Conservation (phyloP, 2,888 invertebrate genomes). For the Dysmachus trigonus region DNA sequence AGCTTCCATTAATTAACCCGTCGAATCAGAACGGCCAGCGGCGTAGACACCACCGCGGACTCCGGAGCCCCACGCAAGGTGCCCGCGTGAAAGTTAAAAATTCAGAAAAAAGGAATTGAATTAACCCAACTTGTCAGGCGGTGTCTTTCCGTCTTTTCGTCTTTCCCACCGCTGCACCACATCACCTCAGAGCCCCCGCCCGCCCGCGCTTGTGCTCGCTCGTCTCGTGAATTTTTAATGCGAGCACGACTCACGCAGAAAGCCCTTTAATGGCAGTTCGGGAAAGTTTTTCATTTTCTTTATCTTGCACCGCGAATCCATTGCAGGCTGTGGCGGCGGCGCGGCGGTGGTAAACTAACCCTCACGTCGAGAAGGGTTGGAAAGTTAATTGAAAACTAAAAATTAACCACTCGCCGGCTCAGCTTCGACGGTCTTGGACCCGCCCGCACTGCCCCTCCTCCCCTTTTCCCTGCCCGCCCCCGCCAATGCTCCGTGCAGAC, state of each 20-base stretch:
- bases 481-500: background rate
- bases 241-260: constrained; percentile 20
- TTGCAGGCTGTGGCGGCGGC: too few relatives aligned
- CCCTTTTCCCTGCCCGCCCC: too few relatives aligned
- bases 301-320: constrained; percentile 19
- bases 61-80: background rate
- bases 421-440: background rate
- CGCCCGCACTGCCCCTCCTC: background rate
- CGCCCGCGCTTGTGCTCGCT: background rate
- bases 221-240: constrained; percentile 31
- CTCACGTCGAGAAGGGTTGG: background rate
- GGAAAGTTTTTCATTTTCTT: constrained; percentile 34
- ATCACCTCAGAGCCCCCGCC: background rate
- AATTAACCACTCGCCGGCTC: constrained; percentile 18
- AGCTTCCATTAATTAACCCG: background rate
- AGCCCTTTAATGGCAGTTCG: constrained; percentile 33
- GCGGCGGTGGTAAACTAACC: background rate
- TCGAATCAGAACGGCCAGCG: background rate
- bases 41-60: background rate
- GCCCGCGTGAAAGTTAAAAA: background rate
- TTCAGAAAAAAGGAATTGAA: background rate
- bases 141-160: background rate
- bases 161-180: background rate
- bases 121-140: background rate
- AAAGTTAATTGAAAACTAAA: constrained; percentile 40